phyloP scores from a whole-genome alignment of 2,888 invertebrate genomes.

The Tenthredo notha region DNA sequence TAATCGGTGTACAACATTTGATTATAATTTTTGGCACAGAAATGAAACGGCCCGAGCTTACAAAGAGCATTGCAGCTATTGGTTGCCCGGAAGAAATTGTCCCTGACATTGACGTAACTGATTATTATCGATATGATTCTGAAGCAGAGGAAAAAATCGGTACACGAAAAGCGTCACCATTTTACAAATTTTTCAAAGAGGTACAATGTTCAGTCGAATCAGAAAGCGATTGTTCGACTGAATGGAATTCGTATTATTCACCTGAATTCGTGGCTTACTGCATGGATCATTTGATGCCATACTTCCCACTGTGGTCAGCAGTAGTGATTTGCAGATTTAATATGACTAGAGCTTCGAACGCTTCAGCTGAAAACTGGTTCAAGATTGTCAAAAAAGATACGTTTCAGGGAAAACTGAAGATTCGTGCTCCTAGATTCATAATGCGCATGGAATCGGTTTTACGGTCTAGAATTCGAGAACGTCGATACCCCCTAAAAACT shows the following conservation, averaged over 20 bases:
- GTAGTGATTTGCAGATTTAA: slow-evolving; percentile 46
- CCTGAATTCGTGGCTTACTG: slow-evolving; percentile 44
- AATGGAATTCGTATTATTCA: slow-evolving; percentile 16
- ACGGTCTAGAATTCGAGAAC: neutral
- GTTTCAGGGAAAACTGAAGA: slow-evolving; percentile 40
- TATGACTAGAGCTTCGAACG: slow-evolving; percentile 53
- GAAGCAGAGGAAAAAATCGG: neutral
- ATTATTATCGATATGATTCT: neutral
- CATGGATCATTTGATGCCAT: slow-evolving; percentile 50
- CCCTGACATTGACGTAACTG: neutral
- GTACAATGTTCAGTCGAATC: neutral
- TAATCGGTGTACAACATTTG: neutral
- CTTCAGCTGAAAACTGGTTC: slow-evolving; percentile 47
- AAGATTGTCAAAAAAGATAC: slow-evolving; percentile 10
- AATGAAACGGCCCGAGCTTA: neutral
- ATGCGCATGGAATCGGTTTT: slow-evolving; percentile 34
- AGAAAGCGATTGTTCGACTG: neutral
- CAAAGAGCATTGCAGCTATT: neutral
- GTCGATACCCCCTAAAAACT: neutral
- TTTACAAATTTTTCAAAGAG: neutral
- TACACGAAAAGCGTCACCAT: neutral
- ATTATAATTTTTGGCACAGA: neutral
- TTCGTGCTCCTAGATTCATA: slow-evolving; percentile 48
- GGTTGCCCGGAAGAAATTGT: neutral
- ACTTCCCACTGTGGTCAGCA: slow-evolving; percentile 54